A percentile compares a stretch with the other conserved stretches of the same genome.
These are phyloP conservation scores for Gymnobelideus leadbeateri DNA, from an alignment of 2,113 vertebrate species.

Conservation along the genomic window DNA sequence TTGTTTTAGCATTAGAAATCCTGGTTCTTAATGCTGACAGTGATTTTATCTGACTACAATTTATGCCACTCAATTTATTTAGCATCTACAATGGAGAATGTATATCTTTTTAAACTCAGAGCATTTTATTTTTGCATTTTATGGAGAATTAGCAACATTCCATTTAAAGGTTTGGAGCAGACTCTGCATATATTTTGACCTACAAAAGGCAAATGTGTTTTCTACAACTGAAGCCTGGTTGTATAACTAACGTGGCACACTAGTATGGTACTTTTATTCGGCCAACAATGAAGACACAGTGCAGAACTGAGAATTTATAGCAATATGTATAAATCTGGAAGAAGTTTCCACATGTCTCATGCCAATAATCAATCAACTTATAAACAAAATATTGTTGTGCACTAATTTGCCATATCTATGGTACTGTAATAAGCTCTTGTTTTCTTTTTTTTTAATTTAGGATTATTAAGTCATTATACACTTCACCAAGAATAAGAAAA, in stretches of 20 bases:
- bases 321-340: background rate
- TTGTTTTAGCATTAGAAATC: background rate
- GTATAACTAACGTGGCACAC: background rate
- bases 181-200: background rate
- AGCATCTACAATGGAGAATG: background rate
- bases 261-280: background rate
- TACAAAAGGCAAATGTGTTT: background rate
- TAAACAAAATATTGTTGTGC: background rate
- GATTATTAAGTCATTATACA: background rate
- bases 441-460: background rate
- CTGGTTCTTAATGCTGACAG: background rate
- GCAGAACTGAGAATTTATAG: background rate
- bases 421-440: background rate
- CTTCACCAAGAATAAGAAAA: background rate
- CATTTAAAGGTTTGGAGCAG: background rate
- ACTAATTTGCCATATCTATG: background rate
- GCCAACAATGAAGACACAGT: background rate
- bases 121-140: background rate
- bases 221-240: background rate
- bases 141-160: background rate
- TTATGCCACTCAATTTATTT: background rate
- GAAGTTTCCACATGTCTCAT: background rate
- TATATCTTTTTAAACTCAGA: background rate
- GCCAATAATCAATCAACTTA: background rate
- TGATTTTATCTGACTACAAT: background rate